A percentile compares a stretch with the other conserved stretches of the same genome.
Conservation (phyloP, 2,888 invertebrate genomes). For the Bugula neritina region DNA sequence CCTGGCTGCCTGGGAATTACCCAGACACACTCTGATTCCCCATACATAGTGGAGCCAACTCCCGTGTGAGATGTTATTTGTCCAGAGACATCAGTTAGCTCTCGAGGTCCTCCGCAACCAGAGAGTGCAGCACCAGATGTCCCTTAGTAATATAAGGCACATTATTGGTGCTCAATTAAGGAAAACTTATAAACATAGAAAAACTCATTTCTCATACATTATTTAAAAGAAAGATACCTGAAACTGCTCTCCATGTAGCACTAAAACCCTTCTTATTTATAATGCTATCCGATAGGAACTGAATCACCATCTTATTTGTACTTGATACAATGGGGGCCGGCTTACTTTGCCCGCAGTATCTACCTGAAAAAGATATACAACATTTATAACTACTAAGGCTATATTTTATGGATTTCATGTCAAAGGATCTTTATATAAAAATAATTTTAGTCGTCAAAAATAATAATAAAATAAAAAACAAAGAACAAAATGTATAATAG, state of each 20-base stretch:
- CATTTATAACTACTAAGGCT: too few species aligned
- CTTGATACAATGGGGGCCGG: slow-evolving; percentile 12
- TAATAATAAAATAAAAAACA: too few species aligned
- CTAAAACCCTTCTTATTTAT: slow-evolving; percentile 18
- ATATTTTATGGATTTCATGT: too few species aligned
- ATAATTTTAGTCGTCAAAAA: too few species aligned
- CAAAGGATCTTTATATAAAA: too few species aligned
- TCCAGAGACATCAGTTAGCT: slow-evolving; percentile 8
- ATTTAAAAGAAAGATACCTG: too few species aligned
- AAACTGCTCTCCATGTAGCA: slow-evolving; percentile 4
- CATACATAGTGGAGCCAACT: not conserved
- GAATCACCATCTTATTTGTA: not conserved
- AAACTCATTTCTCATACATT: too few species aligned
- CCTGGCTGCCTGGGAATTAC: not conserved
- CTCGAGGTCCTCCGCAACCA: slow-evolving; percentile 18
- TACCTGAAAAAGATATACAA: not conserved
- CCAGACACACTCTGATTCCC: slow-evolving; percentile 12
- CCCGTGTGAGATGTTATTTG: not conserved
- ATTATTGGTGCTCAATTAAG: too few species aligned
- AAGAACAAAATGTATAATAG: too few species aligned
- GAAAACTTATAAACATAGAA: too few species aligned
- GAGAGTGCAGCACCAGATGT: not conserved
- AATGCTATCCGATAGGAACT: not conserved
- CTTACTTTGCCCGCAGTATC: slow-evolving; percentile 19
- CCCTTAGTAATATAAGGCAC: too few species aligned